These are phyloP conservation scores for Catharus ustulatus DNA, from an alignment of 2,797 vertebrate genomes.

Conservation along the genomic window DNA sequence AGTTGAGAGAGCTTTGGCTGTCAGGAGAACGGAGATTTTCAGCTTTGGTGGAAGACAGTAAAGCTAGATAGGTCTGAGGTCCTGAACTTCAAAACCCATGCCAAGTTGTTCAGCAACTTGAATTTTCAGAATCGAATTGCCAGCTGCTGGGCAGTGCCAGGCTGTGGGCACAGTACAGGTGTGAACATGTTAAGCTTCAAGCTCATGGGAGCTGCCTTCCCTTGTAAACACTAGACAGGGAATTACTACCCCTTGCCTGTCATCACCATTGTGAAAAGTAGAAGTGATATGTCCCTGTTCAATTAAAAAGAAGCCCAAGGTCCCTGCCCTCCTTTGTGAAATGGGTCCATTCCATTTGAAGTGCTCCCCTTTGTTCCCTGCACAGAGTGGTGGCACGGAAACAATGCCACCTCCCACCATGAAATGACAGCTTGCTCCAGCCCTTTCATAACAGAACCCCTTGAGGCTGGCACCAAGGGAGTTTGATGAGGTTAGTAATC, in stretches of 20 bases:
- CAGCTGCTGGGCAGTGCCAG: not conserved
- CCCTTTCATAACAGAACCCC: constrained; percentile 58
- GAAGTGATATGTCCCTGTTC: constrained; percentile 8
- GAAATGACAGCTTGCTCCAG: constrained; percentile 67
- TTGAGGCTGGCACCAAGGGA: constrained; percentile 57
- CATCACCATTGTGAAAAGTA: constrained; percentile 1
- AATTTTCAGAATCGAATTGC: not conserved
- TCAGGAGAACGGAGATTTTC: not conserved
- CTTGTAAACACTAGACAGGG: not conserved
- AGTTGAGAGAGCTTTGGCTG: not conserved
- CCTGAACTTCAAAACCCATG: not conserved
- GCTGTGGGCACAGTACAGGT: not conserved
- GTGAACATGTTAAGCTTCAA: not conserved
- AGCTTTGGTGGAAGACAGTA: not conserved
- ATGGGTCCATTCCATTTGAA: not conserved
- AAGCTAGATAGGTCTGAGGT: not conserved
- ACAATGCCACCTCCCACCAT: constrained; percentile 63
- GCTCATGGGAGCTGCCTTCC: not conserved
- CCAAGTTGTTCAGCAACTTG: not conserved
- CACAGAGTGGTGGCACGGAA: constrained; percentile 53
- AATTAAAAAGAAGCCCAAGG: constrained; percentile 14
- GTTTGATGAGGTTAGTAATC: constrained; percentile 66
- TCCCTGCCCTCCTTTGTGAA: not conserved
- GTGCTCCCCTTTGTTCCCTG: constrained; percentile 54
- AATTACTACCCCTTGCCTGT: constrained; percentile 32